Evolutionary conservation across 1,140 invertebrate genomes (phyloP).

Genomic region (Vanessa atalanta): DNA sequence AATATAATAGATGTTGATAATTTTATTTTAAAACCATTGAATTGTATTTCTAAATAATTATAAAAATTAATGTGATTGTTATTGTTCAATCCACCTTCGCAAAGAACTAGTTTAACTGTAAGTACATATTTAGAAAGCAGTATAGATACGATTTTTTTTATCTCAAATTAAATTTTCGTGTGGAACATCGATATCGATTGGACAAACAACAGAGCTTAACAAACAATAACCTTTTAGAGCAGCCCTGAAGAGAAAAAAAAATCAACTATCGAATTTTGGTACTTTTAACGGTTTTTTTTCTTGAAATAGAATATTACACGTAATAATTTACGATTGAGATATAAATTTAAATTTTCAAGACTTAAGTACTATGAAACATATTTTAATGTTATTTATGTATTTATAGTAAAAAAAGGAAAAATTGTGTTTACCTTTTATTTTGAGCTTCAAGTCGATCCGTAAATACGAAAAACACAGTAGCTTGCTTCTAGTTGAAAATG

Average conservation of each 20-base stretch:
- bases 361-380: neutral
- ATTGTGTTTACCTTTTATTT: neutral
- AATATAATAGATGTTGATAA: too few species aligned
- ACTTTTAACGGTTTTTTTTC: too few species aligned
- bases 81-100: too few species aligned
- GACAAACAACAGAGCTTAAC: neutral
- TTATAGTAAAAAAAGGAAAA: neutral
- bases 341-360: neutral
- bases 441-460: neutral
- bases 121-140: too few species aligned
- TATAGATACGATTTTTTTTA: neutral
- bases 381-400: neutral
- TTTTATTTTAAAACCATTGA: too few species aligned
- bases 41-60: too few species aligned
- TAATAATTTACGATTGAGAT: too few species aligned
- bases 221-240: slow-evolving; percentile 2
- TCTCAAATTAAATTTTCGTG: neutral
- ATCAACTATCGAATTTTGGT: too few species aligned
- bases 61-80: too few species aligned
- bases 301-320: neutral
- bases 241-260: neutral
- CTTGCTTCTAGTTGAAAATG: slow-evolving; percentile 34
- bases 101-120: too few species aligned
- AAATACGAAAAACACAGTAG: slow-evolving; percentile 5
- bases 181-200: neutral